These are phyloP conservation scores for Eupithecia inturbata DNA, from an alignment of 2,888 invertebrate genomes.

Conservation along the genomic window DNA sequence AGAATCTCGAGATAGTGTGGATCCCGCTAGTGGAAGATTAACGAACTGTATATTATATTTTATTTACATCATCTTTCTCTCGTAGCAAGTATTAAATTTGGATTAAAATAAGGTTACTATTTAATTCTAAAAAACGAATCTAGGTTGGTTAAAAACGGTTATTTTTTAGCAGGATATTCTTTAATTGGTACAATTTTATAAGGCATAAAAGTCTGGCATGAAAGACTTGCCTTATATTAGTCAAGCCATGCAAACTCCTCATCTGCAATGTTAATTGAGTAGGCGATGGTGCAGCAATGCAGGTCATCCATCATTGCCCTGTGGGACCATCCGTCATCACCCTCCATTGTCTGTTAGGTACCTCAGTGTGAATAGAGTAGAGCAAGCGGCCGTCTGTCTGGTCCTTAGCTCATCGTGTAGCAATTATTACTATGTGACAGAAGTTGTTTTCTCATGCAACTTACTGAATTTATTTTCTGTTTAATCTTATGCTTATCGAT, in stretches of 20 bases:
- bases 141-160: background rate
- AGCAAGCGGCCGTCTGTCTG: background rate
- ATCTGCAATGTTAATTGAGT: conserved; percentile 8
- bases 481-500: background rate
- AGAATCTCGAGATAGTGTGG: too few relatives aligned
- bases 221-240: background rate
- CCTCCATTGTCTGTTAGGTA: conserved; percentile 15
- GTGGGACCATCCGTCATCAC: conserved; percentile 23
- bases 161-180: background rate
- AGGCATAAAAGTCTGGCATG: background rate
- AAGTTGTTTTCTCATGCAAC: background rate
- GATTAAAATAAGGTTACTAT: background rate
- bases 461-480: background rate
- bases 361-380: conserved; percentile 5
- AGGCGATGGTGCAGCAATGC: conserved; percentile 17
- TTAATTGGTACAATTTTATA: too few relatives aligned
- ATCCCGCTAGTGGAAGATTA: background rate
- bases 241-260: background rate
- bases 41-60: background rate
- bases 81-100: background rate
- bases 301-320: conserved; percentile 26
- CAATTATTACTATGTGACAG: background rate
- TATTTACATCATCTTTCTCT: background rate
- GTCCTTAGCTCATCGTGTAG: background rate
- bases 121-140: background rate